These are phyloP conservation scores for Drosophila ironensis DNA, from an alignment of 1,140 invertebrate genomes.

Conservation along the genomic window DNA sequence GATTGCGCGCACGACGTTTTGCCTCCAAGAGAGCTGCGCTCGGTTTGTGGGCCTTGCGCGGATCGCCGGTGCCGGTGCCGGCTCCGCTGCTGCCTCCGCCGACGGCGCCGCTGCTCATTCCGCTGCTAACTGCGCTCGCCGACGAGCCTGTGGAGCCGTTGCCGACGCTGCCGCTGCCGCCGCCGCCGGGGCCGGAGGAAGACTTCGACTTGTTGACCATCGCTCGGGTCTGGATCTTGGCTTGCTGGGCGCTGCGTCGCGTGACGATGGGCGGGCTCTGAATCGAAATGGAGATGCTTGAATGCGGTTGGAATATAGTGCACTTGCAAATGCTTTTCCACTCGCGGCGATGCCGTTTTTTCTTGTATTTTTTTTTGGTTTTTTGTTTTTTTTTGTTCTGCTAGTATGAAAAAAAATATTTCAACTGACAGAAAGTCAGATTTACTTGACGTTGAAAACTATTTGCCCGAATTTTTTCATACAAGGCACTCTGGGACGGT, in stretches of 20 bases:
- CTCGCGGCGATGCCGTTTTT: too few species aligned
- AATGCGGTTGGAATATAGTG: background rate
- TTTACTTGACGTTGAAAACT: too few species aligned
- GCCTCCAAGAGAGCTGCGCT: conserved; percentile 83
- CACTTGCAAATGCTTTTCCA: too few species aligned
- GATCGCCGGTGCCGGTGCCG: conserved; percentile 2
- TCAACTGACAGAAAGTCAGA: too few species aligned
- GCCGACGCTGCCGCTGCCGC: conserved; percentile 33
- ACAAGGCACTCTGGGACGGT: too few species aligned
- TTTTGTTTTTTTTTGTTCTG: too few species aligned
- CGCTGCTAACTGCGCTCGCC: too few species aligned
- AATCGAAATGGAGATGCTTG: background rate
- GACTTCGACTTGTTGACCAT: conserved; percentile 82
- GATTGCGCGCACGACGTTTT: conserved; percentile 83
- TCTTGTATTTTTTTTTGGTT: too few species aligned
- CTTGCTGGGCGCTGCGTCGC: conserved; percentile 84
- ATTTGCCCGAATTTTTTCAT: too few species aligned
- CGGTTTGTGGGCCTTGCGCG: conserved; percentile 77
- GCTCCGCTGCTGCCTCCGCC: background rate
- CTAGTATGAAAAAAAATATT: too few species aligned
- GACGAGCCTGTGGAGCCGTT: too few species aligned
- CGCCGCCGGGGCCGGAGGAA: conserved; percentile 4
- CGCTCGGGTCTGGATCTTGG: conserved; percentile 85
- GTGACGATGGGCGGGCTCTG: conserved; percentile 83
- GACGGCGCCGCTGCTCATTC: conserved; percentile 29